Evolutionary conservation across 1,140 invertebrate genomes (phyloP), one percentile per base, ranked within the genome.

Genomic region (Pseudomyrmex cubaensis): DNA sequence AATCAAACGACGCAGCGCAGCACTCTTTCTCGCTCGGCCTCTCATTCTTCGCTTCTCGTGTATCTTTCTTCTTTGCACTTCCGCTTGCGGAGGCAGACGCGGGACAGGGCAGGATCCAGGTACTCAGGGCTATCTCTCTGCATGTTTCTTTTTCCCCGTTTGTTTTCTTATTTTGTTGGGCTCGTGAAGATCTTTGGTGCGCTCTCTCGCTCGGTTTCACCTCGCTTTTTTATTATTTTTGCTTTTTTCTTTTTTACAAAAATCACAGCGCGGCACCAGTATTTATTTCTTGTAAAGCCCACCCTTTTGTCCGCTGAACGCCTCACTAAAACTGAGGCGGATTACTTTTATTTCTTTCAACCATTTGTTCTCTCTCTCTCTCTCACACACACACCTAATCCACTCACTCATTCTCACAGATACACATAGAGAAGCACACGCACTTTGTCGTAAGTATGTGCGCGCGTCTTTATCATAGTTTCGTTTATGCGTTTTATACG

Each of bases 231-330:
- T 82, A 70, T 35, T 87, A 70, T 88, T 84, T 83, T 63, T 87
- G 87, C 84, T 76, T 88, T 90, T 76, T 86, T 87, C 67, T 77
- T 87, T 90, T 92, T 90, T 93, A 93, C 92, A 93, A 93, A 94
- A 93, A 94, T 93, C 93, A 93, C 93, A 94, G 93, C 92, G 91
- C 93, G 92, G 92, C 93, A 92, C 92, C 92, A 93, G 92, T 92
- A 90, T 92, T 92, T 92, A 91, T 90, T 92, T 80, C 66, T 80
- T 80, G 91, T 91, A 90, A 92, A 93, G 90, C 91, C 91, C 89
- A 92, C 89, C 90, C 89, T 83, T 84, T 82, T 84, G 86, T 92
- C 90, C 88, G 85, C 90, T 85, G 84, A 85, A 57, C 85, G 90
- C 85, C 91, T 83, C 91, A 92, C 89, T 92, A 93, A 92, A 93